phyloP scores from a whole-genome alignment of 2,797 vertebrate genomes.

The Avahi laniger region DNA sequence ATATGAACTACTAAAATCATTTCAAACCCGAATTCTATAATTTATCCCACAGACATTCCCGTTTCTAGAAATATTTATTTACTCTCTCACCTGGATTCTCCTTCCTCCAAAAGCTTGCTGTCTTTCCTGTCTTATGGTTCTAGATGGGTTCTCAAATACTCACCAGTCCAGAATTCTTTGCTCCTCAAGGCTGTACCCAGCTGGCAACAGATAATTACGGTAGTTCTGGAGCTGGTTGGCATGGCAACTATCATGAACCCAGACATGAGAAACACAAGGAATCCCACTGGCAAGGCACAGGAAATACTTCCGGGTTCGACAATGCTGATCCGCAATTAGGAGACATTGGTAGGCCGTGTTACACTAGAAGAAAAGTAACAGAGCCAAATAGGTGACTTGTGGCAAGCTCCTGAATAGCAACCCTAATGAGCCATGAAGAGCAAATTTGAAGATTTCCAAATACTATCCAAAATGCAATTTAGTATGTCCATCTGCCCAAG shows the following conservation, averaged over 20 bases:
- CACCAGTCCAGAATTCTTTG: slow-evolving; percentile 93
- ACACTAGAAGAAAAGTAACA: slow-evolving; percentile 86
- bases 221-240: slow-evolving; percentile 97
- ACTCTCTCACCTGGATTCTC: background rate
- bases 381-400: background rate
- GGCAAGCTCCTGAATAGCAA: background rate
- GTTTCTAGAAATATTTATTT: slow-evolving; percentile 9
- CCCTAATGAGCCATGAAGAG: background rate
- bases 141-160: slow-evolving; percentile 66
- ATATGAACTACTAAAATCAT: slow-evolving; percentile 19
- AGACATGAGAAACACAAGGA: slow-evolving; percentile 96
- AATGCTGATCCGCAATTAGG: slow-evolving; percentile 96
- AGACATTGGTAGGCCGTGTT: slow-evolving; percentile 95
- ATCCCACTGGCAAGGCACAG: slow-evolving; percentile 96
- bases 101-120: background rate
- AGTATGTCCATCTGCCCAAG: background rate
- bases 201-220: slow-evolving; percentile 95
- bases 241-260: slow-evolving; percentile 97
- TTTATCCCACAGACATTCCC: background rate
- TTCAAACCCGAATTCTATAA: slow-evolving; percentile 26
- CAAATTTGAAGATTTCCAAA: background rate
- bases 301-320: slow-evolving; percentile 94
- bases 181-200: slow-evolving; percentile 92
- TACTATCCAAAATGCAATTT: background rate
- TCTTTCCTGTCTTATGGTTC: background rate